phyloP scores from a whole-genome alignment of 2,797 vertebrate species.

The Propithecus perrieri region DNA sequence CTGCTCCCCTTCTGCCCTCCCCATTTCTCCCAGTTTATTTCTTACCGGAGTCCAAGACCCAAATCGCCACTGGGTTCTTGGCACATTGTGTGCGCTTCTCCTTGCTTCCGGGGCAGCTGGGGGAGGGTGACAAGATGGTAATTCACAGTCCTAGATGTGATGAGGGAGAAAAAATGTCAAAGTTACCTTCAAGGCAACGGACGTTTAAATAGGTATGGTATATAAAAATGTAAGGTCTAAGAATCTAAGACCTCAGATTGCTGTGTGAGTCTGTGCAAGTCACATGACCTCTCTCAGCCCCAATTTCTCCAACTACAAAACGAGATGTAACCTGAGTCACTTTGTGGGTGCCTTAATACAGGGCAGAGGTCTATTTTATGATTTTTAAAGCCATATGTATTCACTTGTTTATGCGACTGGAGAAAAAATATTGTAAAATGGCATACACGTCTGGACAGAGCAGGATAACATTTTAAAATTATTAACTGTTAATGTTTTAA shows the following conservation, averaged over 20 bases:
- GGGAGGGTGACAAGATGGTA: constrained; percentile 90
- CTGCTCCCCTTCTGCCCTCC: neutral
- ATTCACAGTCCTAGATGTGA: constrained; percentile 93
- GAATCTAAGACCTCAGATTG: neutral
- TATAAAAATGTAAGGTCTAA: neutral
- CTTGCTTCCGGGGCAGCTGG: constrained; percentile 89
- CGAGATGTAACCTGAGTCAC: neutral
- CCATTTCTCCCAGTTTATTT: neutral
- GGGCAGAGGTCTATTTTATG: neutral
- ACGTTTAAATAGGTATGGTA: neutral
- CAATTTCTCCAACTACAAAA: neutral
- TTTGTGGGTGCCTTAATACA: neutral
- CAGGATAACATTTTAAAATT: neutral
- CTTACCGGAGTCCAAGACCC: constrained; percentile 98
- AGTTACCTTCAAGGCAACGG: neutral
- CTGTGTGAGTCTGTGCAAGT: neutral
- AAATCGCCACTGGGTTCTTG: constrained; percentile 97
- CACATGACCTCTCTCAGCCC: neutral
- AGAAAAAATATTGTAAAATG: neutral
- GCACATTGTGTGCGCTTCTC: constrained; percentile 84
- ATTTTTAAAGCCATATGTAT: neutral
- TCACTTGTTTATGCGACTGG: neutral
- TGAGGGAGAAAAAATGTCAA: neutral
- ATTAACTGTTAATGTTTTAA: neutral
- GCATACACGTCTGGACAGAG: neutral